These are phyloP conservation scores for Drosophila meridiana DNA, from an alignment of 2,888 invertebrate species.

Conservation along the genomic window DNA sequence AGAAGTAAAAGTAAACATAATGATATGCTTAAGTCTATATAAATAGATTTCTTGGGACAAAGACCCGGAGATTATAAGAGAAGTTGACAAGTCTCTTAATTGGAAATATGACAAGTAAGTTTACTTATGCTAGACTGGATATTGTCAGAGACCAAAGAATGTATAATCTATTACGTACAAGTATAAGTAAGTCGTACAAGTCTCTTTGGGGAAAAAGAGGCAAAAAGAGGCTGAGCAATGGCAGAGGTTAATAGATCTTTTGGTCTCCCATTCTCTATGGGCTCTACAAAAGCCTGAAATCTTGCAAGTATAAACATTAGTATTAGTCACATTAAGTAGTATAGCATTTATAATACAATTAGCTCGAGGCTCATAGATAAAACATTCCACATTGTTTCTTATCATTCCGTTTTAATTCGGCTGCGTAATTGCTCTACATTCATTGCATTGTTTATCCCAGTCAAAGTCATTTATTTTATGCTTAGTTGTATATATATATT, in stretches of 20 bases:
- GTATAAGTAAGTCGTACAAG: not conserved
- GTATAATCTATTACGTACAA: not conserved
- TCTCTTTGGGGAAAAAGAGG: not conserved
- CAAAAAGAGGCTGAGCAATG: too few relatives aligned
- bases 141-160: not conserved
- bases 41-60: not conserved
- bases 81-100: not conserved
- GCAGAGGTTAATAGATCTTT: not conserved
- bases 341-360: not conserved
- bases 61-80: not conserved
- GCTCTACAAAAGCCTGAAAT: not conserved
- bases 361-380: slow-evolving; percentile 5
- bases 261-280: not conserved
- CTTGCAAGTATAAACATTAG: not conserved
- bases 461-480: slow-evolving; percentile 33
- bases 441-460: slow-evolving; percentile 5
- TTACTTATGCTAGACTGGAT: too few relatives aligned
- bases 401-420: not conserved
- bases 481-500: slow-evolving; percentile 56
- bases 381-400: slow-evolving; percentile 8
- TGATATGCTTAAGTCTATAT: not conserved
- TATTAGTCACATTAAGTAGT: not conserved
- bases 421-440: not conserved
- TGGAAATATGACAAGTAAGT: not conserved
- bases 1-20: too few relatives aligned